These are phyloP conservation scores for Laothoe populi DNA, from an alignment of 2,888 invertebrate species.

Conservation along the genomic window DNA sequence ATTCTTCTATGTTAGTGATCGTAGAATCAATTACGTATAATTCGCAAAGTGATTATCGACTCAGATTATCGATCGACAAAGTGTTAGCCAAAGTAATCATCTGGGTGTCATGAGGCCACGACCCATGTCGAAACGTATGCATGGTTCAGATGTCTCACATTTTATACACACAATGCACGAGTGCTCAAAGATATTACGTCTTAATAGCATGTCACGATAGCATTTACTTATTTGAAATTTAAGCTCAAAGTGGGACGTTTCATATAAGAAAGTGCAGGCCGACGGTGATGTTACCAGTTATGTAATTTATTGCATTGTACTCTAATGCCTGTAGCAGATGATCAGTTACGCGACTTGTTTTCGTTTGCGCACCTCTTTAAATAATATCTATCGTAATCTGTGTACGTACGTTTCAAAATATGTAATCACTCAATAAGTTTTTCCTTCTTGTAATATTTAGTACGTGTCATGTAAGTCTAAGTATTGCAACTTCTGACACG, in stretches of 20 bases:
- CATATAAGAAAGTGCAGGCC: constrained; percentile 21
- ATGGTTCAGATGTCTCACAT: not conserved
- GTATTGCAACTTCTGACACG: not conserved
- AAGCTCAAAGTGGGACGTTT: constrained; percentile 24
- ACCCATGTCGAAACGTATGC: not conserved
- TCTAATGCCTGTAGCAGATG: constrained; percentile 36
- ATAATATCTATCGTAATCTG: not conserved
- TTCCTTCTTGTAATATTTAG: constrained; percentile 25
- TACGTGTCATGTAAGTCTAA: constrained; percentile 25
- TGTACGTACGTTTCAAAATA: constrained; percentile 15
- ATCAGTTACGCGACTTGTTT: constrained; percentile 38
- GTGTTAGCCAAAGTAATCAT: not conserved
- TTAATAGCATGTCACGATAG: constrained; percentile 8
- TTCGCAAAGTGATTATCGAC: not conserved
- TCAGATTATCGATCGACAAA: not conserved
- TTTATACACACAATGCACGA: constrained; percentile 1
- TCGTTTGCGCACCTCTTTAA: constrained; percentile 26
- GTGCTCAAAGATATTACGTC: not conserved
- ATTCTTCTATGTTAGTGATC: not conserved
- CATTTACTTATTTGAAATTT: constrained; percentile 17
- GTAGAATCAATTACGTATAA: not conserved
- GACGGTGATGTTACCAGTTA: constrained; percentile 27
- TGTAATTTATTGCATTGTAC: constrained; percentile 36
- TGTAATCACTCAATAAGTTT: not conserved
- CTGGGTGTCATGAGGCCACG: not conserved